Base-by-base conservation (phyloP, 2,113 vertebrate species). In the Acrocephalus arundinaceus region DNA sequence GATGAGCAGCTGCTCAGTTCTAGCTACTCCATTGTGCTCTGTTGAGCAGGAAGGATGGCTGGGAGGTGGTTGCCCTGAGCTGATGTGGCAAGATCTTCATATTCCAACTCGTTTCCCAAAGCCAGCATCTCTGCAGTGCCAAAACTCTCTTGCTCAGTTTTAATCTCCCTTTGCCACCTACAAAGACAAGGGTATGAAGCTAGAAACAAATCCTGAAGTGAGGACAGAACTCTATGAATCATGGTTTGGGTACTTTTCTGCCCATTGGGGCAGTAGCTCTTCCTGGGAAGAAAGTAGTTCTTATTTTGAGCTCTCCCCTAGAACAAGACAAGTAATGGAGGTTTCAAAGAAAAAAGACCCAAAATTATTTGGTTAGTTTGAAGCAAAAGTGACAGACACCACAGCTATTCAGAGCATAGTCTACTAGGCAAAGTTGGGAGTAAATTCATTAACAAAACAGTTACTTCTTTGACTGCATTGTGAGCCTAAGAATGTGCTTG, bases 51-150 rank as follows among this genome's bases (percentile, higher is more conserved):
- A 24, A 66, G 15, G 30, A 48, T 7, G 7, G 25, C 48, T 43
- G 48, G 22, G 33, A 80, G 15, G 24, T 43, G 37, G 71, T 30
- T 77, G 49, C 11, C 18, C 23, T 0, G 0, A 67, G 77, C 30
- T 33, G 37, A n/a, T 63, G 4, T 15, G 48, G 41, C 3, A 9
- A 73, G 25, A 22, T 7, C 55, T 46, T 70, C 27, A 4, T 15
- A 27, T 9, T 62, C 55, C 2, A 0, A 66, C 39, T 54, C 0
- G 0, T 51, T 65, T 85, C 78, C 55, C 15, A 7, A 21, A 61
- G n/a, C 41, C 51, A 54, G 51, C 54, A 71, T 55, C 74, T 65
- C 33, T 22, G 4, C 5, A 0, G n/a, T 52, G 55, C 55, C 13
- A 9, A 68, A 63, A 57, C 37, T 39, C 30, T 37, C 73, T 58